Conservation (phyloP, 2,113 vertebrate species). For the Myanophis thanlyinensis region DNA sequence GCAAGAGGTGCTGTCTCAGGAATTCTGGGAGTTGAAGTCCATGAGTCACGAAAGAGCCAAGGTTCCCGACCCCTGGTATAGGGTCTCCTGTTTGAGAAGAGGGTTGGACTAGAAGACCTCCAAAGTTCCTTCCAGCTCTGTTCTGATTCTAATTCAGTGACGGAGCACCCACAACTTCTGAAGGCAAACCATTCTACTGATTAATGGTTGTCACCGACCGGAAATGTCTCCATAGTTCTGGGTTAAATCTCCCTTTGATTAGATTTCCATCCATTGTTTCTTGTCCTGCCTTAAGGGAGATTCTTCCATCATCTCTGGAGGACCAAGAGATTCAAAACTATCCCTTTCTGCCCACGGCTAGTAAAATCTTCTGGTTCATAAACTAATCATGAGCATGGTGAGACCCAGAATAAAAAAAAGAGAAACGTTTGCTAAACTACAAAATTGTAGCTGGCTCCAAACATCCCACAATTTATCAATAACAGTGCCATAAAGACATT, state of each 20-base stretch:
- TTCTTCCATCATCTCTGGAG: not conserved
- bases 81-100: not conserved
- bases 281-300: not conserved
- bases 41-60: no score
- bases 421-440: not conserved
- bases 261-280: not conserved
- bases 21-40: no score
- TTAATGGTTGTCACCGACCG: not conserved
- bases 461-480: not conserved
- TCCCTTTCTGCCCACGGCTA: not conserved
- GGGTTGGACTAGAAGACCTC: not conserved
- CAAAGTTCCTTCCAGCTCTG: not conserved
- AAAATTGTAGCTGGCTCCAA: not conserved
- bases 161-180: not conserved
- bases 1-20: no score
- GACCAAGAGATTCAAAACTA: not conserved
- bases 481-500: not conserved
- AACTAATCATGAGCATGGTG: not conserved
- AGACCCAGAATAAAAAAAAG: not conserved
- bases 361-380: not conserved
- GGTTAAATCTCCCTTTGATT: not conserved
- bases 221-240: not conserved
- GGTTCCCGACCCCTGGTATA: no score
- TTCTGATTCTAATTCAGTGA: not conserved
- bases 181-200: not conserved